phyloP scores from a whole-genome alignment of 2,797 vertebrate species.

The Labeo calbasu region DNA sequence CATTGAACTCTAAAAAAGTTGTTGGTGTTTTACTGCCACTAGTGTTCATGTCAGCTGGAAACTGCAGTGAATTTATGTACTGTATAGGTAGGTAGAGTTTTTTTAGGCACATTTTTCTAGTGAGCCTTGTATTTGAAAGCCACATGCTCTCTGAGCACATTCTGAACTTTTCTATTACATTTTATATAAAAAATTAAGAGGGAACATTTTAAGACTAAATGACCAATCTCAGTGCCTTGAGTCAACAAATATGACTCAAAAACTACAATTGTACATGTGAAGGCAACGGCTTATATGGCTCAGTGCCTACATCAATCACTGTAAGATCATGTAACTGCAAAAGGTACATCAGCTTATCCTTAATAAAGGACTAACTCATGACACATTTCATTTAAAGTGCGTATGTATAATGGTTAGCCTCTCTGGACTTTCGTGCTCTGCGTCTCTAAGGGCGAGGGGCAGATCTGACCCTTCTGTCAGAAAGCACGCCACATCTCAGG shows the following conservation, averaged over 20 bases:
- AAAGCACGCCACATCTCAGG: slow-evolving; percentile 24
- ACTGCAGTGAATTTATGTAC: background rate
- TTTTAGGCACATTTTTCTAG: background rate
- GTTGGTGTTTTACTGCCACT: background rate
- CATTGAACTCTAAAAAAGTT: too few species aligned
- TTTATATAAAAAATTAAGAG: background rate
- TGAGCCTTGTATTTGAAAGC: background rate
- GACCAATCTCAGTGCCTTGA: background rate
- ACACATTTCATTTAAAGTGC: slow-evolving; percentile 16
- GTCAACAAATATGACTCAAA: background rate
- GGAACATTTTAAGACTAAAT: background rate
- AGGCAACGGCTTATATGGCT: background rate
- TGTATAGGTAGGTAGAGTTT: background rate
- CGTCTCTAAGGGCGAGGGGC: slow-evolving; percentile 12
- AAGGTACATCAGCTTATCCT: background rate
- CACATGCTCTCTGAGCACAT: background rate
- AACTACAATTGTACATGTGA: background rate
- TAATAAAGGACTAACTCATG: background rate
- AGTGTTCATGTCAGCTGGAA: background rate
- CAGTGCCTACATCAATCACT: background rate
- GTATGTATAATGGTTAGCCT: slow-evolving; percentile 1
- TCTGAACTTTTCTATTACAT: background rate
- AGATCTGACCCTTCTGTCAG: slow-evolving; percentile 34
- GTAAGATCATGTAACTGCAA: background rate
- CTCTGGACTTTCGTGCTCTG: background rate